Evolutionary conservation across 1,140 invertebrate genomes (phyloP), one percentile per base, ranked within the genome.

Genomic region (Drosophila truncata): DNA sequence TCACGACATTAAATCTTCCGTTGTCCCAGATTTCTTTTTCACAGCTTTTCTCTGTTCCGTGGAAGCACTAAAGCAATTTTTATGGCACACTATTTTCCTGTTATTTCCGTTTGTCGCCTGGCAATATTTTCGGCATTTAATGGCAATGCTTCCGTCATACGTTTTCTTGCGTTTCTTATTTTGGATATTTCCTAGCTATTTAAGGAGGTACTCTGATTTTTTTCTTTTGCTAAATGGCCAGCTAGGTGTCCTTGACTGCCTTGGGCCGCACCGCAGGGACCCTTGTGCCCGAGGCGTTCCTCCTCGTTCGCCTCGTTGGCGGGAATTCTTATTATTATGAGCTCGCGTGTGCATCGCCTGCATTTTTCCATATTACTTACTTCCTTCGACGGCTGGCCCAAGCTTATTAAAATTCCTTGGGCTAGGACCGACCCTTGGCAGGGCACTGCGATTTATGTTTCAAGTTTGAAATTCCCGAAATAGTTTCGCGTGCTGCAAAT

Each of bases 401-500:
- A 69, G 59, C 84, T 80, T 87, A 87, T 87, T 87, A 87, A 88
- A 83, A 78, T 76, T 74, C 57, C 78, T 77, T 16, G 52, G n/a
- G 52, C 52, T 1, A 20, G 44, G 18, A 50, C 35, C 20, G 66
- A 60, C 61, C 69, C 52, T 55, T 41, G 37, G 62, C 25, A 25
- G 47, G 59, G 39, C 69, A 52, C 20, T 77, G 70, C 82, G 65
- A 83, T 80, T 83, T 87, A 87, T 88, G 84, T 77, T 88, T 74
- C 54, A 80, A 78, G 80, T 81, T 80, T 73, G 62, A 84, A 83
- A 87, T 88, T 88, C 80, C 67, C 79, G 62, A 87, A 87, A 87
- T 87, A 87, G 84, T 87, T 87, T 87, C 85, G 84, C 84, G 85
- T 88, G 85, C 75, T 75, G 70, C 50, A 88, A 88, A 88, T 90